These are phyloP conservation scores for Malachius bipustulatus DNA, from an alignment of 2,888 invertebrate species.

Conservation along the genomic window DNA sequence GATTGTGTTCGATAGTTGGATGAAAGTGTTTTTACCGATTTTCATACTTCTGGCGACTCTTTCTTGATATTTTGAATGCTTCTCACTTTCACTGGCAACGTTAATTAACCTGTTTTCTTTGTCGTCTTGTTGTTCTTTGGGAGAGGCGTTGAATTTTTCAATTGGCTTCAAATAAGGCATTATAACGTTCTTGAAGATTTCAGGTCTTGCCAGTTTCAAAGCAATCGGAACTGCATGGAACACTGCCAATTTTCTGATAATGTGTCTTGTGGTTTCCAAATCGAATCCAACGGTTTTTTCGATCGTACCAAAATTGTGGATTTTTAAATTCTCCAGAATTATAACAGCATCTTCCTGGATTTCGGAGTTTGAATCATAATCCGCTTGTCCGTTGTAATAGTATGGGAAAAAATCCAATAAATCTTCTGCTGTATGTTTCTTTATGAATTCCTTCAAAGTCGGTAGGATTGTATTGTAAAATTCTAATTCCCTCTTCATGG, in stretches of 20 bases:
- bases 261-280: constrained; percentile 8
- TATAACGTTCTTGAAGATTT: constrained; percentile 7
- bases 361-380: constrained; percentile 6
- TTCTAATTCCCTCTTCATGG: constrained; percentile 14
- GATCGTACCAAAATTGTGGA: constrained; percentile 8
- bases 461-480: constrained; percentile 15
- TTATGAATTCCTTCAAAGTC: constrained; percentile 11
- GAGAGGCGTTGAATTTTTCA: neutral
- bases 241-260: constrained; percentile 12
- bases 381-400: constrained; percentile 14
- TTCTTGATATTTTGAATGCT: constrained; percentile 1
- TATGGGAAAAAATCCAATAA: constrained; percentile 13
- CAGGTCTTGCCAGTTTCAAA: constrained; percentile 10
- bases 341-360: constrained; percentile 14
- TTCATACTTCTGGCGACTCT: no score
- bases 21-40: constrained; percentile 6
- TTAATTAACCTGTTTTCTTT: constrained; percentile 2
- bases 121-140: neutral
- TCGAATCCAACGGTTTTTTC: constrained; percentile 13
- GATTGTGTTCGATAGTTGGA: no score
- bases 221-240: constrained; percentile 14
- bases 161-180: neutral
- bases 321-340: constrained; percentile 16
- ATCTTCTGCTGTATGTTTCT: constrained; percentile 9
- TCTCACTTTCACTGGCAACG: constrained; percentile 3